Percentiles rank a stretch among this genome's conserved stretches.
These are phyloP conservation scores for Babylonia areolata DNA, from an alignment of 1,140 invertebrate genomes.

Conservation along the genomic window DNA sequence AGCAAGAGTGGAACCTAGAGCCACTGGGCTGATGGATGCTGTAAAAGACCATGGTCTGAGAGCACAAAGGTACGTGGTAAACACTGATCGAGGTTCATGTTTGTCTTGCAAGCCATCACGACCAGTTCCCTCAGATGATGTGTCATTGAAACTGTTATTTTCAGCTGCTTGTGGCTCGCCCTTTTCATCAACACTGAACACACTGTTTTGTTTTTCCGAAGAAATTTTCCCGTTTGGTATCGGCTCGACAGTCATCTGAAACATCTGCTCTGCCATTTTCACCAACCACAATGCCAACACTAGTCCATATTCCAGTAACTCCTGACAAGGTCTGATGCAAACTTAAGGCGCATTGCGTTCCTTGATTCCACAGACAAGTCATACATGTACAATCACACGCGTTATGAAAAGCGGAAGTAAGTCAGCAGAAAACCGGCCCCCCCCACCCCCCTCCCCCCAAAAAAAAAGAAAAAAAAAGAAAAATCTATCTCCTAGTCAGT, in stretches of 20 bases:
- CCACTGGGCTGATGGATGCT: constrained; percentile 91
- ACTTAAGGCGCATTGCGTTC: background rate
- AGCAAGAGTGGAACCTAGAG: constrained; percentile 90
- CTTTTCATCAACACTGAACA: background rate
- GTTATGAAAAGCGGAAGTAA: background rate
- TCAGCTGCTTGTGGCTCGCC: background rate
- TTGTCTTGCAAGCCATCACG: background rate
- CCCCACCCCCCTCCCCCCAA: too few species aligned
- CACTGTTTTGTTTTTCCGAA: background rate
- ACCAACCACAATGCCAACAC: too few species aligned
- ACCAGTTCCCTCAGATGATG: background rate
- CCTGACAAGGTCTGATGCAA: background rate
- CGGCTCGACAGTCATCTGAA: background rate
- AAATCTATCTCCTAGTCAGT: background rate
- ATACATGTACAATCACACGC: background rate
- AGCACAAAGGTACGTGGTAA: constrained; percentile 77
- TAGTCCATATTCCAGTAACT: too few species aligned
- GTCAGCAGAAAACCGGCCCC: too few species aligned
- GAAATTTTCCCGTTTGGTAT: background rate
- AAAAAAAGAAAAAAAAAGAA: too few species aligned
- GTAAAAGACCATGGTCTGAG: constrained; percentile 94
- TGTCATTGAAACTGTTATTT: background rate
- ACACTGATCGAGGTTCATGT: background rate
- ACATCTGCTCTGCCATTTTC: background rate
- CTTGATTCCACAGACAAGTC: background rate